phyloP scores from a whole-genome alignment of 2,797 vertebrate genomes.

The Huso huso region DNA sequence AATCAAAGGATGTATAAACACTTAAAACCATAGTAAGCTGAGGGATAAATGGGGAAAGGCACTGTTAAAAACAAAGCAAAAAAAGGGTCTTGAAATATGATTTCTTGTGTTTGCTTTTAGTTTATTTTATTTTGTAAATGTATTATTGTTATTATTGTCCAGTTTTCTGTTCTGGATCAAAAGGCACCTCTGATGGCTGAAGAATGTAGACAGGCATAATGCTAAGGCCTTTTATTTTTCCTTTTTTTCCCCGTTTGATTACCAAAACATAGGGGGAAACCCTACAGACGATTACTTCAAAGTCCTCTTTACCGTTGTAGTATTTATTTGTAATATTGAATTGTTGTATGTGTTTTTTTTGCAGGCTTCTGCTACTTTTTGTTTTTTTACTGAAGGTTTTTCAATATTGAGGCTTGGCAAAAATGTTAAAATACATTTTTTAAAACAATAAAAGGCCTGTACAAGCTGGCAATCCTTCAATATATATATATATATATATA shows the following conservation, averaged over 20 bases:
- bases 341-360: slow-evolving; percentile 24
- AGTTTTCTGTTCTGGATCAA: slow-evolving; percentile 39
- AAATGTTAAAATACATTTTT: slow-evolving; percentile 32
- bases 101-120: slow-evolving; percentile 7
- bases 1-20: slow-evolving; percentile 41
- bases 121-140: slow-evolving; percentile 41
- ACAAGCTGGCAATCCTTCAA: slow-evolving; percentile 33
- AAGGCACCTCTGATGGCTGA: slow-evolving; percentile 80
- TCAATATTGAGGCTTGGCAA: background rate
- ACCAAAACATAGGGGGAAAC: slow-evolving; percentile 48
- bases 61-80: slow-evolving; percentile 24
- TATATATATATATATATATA: too few species aligned
- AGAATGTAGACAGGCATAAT: slow-evolving; percentile 85
- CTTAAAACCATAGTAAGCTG: slow-evolving; percentile 21
- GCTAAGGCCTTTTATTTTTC: slow-evolving; percentile 60
- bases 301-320: slow-evolving; percentile 46
- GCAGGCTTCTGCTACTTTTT: slow-evolving; percentile 24
- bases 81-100: slow-evolving; percentile 29
- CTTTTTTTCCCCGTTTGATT: slow-evolving; percentile 45
- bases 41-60: slow-evolving; percentile 31
- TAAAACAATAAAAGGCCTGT: slow-evolving; percentile 53
- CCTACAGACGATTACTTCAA: slow-evolving; percentile 14
- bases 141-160: slow-evolving; percentile 37
- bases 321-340: slow-evolving; percentile 54
- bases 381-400: slow-evolving; percentile 15